Evolutionary conservation across 2,888 invertebrate genomes (phyloP), one percentile per base, ranked within the genome.

Genomic region (Venusia cambrica): DNA sequence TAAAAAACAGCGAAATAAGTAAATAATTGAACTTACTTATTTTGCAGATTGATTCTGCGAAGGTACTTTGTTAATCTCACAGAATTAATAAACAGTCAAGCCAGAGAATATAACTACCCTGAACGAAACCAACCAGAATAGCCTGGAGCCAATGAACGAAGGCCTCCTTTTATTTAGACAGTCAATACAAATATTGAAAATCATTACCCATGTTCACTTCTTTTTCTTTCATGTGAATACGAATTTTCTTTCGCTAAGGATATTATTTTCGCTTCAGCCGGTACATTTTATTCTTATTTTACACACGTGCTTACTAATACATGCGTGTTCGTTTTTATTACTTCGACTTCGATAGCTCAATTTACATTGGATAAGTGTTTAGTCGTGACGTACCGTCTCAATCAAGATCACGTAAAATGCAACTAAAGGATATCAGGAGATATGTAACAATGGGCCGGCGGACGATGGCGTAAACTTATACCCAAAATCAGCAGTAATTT

Each of bases 181-280:
- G 64, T 65, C 66, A 71, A 73, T 66, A 72, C 62, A 70, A 73
- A 71, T 68, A 71, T 67, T 69, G 66, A 68, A 69, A 72, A 68
- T 71, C 64, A 69, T 75, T 73, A 71, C 60, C 59, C 55, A 50
- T 59, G 58, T 62, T 63, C 59, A 61, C 56, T 58, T 66, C 55
- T 59, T 68, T 67, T 70, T 59, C 61, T 66, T 64, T 60, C 61
- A 62, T 61, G 59, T 60, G 62, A 63, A 62, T 58, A 56, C 57
- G 58, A 54, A 60, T 64, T 68, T 57, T 61, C 48, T 63, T 63
- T 56, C 58, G 54, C 52, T 61, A 61, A 63, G 62, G 61, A 68
- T 67, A 67, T 65, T 63, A 64, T 64, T 58, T 63, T 63, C 63
- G 49, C 51, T 62, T 68, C 64, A 58, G 45, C 62, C 54, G 60